phyloP scores from a whole-genome alignment of 1,140 invertebrate species.

The Diachasmimorpha longicaudata region DNA sequence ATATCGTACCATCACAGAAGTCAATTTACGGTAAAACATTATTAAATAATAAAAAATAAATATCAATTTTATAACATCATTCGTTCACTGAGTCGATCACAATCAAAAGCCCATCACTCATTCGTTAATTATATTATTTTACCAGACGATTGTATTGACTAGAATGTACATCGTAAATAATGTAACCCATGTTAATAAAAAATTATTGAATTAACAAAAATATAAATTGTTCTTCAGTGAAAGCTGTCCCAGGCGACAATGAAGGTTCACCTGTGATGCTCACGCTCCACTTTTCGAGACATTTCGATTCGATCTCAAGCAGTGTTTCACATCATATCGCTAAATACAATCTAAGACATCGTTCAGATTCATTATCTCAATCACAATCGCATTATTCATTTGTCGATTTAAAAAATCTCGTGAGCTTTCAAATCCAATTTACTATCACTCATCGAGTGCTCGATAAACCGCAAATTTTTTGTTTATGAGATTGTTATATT shows the following conservation, averaged over 20 bases:
- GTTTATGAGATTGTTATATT: not conserved
- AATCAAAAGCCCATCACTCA: too few relatives aligned
- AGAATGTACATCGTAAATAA: not conserved
- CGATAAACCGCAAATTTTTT: not conserved
- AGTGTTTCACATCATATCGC: not conserved
- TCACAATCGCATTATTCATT: constrained; percentile 26
- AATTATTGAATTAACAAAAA: not conserved
- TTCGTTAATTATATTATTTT: too few relatives aligned
- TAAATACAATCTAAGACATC: not conserved
- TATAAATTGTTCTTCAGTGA: not conserved
- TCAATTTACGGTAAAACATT: too few relatives aligned
- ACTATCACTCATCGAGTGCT: not conserved
- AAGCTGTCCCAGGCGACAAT: not conserved
- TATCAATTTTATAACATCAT: too few relatives aligned
- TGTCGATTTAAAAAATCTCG: not conserved
- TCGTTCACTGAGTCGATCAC: too few relatives aligned
- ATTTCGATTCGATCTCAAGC: not conserved
- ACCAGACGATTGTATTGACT: too few relatives aligned
- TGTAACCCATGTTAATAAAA: not conserved
- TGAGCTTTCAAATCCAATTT: not conserved
- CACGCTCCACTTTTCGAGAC: not conserved
- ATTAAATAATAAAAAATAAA: too few relatives aligned
- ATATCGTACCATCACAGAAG: not conserved
- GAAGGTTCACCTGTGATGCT: not conserved
- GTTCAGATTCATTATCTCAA: constrained; percentile 17